phyloP scores from a whole-genome alignment of 2,797 vertebrate genomes.

The Brotula barbata region DNA sequence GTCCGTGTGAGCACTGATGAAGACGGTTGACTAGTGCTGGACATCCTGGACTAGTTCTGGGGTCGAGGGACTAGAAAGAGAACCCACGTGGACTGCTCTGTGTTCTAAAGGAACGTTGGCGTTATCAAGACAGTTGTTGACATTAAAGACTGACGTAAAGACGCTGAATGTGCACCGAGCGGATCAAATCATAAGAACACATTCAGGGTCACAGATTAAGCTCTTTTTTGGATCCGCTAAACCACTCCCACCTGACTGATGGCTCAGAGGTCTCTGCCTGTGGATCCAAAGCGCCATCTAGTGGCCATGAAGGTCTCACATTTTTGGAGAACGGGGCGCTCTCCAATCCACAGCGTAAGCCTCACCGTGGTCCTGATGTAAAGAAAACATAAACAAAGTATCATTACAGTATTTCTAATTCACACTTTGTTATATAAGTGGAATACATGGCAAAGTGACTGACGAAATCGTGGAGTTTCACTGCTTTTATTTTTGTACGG shows the following conservation, averaged over 20 bases:
- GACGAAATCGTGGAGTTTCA: constrained; percentile 64
- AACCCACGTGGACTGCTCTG: constrained; percentile 27
- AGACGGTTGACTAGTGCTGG: constrained; percentile 27
- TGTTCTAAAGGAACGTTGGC: constrained; percentile 24
- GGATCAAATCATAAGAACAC: constrained; percentile 5
- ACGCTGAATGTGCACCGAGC: constrained; percentile 26
- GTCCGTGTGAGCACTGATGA: constrained; percentile 19
- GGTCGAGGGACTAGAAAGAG: constrained; percentile 15
- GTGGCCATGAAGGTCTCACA: constrained; percentile 43
- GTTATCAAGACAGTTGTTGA: not conserved
- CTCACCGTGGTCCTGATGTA: constrained; percentile 31
- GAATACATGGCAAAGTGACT: constrained; percentile 64
- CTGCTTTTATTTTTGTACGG: constrained; percentile 85
- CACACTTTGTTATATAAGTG: constrained; percentile 44
- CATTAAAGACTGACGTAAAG: constrained; percentile 13
- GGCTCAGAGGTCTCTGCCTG: constrained; percentile 2
- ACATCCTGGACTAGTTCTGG: not conserved
- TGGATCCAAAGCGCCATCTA: constrained; percentile 71
- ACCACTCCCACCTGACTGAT: not conserved
- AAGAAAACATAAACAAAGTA: constrained; percentile 28
- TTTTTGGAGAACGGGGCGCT: constrained; percentile 15
- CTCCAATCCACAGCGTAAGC: constrained; percentile 17
- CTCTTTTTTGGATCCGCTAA: no score
- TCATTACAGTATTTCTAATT: constrained; percentile 64
- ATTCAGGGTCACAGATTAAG: not conserved